Evolutionary conservation across 2,888 invertebrate genomes (phyloP).

Genomic region (Zootermopsis nevadensis): DNA sequence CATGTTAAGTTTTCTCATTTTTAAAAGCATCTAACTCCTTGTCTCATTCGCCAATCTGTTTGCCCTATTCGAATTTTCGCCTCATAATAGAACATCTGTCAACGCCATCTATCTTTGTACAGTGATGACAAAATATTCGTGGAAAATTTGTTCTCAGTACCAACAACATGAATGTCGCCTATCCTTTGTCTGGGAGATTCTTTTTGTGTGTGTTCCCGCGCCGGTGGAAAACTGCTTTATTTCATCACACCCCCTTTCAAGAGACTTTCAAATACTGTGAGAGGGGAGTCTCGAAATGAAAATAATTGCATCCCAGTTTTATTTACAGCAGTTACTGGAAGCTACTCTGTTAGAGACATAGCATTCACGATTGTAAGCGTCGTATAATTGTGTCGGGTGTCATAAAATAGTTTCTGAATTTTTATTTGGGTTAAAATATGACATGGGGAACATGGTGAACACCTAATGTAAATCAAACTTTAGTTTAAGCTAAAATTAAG

Average conservation of each 20-base stretch:
- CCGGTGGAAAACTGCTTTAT: constrained; percentile 12
- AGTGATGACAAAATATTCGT: constrained; percentile 20
- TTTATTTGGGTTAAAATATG: not conserved
- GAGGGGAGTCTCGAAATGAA: not conserved
- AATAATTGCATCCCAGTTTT: not conserved
- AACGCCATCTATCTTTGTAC: constrained; percentile 8
- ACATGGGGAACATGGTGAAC: no score
- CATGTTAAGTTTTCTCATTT: constrained; percentile 31
- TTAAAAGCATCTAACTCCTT: not conserved
- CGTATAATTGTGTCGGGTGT: not conserved
- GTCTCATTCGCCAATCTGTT: not conserved
- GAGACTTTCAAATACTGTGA: not conserved
- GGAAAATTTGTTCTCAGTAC: constrained; percentile 30
- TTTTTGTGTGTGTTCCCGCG: not conserved
- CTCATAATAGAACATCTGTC: not conserved
- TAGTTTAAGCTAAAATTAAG: no score
- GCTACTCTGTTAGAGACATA: not conserved
- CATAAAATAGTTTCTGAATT: not conserved
- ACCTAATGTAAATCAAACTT: no score
- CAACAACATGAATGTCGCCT: constrained; percentile 7
- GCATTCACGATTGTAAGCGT: not conserved
- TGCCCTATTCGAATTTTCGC: constrained; percentile 31
- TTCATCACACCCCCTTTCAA: constrained; percentile 21
- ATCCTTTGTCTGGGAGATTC: not conserved
- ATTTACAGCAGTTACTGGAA: not conserved